Percentiles rank a stretch among this genome's conserved stretches.
phyloP scores from a whole-genome alignment of 2,113 vertebrate species.

The Guaruba guarouba region DNA sequence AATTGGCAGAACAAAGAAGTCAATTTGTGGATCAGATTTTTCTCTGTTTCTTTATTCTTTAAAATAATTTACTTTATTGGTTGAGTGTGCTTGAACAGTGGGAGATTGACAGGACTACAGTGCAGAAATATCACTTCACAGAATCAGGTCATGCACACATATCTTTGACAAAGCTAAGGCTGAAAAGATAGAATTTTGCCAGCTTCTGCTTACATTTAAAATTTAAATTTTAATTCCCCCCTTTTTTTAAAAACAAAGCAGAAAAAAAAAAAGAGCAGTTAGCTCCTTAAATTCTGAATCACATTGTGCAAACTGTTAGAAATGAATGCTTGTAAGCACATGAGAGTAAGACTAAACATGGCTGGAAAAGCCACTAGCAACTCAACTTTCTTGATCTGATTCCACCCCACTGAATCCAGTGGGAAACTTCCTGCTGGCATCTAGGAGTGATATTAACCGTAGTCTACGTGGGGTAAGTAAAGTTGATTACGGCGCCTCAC shows the following conservation, averaged over 20 bases:
- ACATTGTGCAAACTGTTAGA: background rate
- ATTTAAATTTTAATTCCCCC: background rate
- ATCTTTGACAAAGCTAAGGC: constrained; percentile 9
- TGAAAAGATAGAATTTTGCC: constrained; percentile 56
- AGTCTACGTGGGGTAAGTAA: background rate
- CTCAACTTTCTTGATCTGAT: background rate
- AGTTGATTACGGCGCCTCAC: background rate
- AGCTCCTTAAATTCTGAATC: background rate
- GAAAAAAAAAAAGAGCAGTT: background rate
- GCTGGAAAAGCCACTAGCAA: background rate
- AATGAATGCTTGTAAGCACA: background rate
- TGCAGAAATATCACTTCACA: constrained; percentile 47
- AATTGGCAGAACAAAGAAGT: constrained; percentile 72
- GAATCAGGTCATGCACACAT: background rate
- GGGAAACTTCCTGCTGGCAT: background rate
- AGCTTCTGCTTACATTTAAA: background rate
- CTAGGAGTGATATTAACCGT: background rate
- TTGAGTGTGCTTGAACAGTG: constrained; percentile 57
- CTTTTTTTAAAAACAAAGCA: background rate
- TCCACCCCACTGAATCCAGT: background rate
- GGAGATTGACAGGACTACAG: constrained; percentile 52
- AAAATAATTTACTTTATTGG: constrained; percentile 71
- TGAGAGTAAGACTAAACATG: background rate
- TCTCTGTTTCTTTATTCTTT: constrained; percentile 60
- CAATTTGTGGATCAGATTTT: constrained; percentile 72